A percentile compares a stretch with the other conserved stretches of the same genome.
Conservation (phyloP, 1,140 invertebrate species). For the Trachymyrmex cornetzi region DNA sequence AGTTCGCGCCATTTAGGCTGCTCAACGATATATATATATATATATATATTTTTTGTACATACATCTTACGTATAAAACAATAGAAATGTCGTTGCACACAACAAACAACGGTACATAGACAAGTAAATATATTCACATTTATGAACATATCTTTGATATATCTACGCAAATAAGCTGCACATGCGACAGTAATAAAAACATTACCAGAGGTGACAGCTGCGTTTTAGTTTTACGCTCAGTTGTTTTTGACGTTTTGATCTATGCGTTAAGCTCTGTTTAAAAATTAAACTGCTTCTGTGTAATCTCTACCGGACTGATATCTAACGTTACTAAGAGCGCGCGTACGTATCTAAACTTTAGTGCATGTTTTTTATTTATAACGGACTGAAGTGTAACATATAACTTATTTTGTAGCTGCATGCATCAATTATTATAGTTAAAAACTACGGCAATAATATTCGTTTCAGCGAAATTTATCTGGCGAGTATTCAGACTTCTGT, state of each 20-base stretch:
- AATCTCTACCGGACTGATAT: not conserved
- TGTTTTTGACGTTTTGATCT: conserved; percentile 3
- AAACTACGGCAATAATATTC: conserved; percentile 10
- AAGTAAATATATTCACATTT: conserved; percentile 64
- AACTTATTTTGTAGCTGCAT: conserved; percentile 17
- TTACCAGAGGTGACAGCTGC: conserved; percentile 40
- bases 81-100: conserved; percentile 76
- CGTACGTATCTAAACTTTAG: not conserved
- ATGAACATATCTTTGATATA: conserved; percentile 76
- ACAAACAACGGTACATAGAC: conserved; percentile 65
- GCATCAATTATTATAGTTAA: conserved; percentile 43
- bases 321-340: not conserved
- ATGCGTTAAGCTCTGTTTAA: conserved; percentile 7
- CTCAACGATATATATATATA: conserved; percentile 67
- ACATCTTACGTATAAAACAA: conserved; percentile 76
- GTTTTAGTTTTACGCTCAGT: conserved; percentile 44
- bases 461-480: conserved; percentile 34
- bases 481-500: conserved; percentile 41
- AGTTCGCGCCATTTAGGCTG: conserved; percentile 72
- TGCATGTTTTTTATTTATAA: conserved; percentile 20
- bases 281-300: conserved; percentile 29
- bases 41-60: conserved; percentile 49
- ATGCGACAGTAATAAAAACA: conserved; percentile 76
- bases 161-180: conserved; percentile 75
- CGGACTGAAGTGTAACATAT: conserved; percentile 14